Evolutionary conservation across 2,888 invertebrate genomes (phyloP), one percentile per base, ranked within the genome.

Genomic region (Pristionchus maxplancki): DNA sequence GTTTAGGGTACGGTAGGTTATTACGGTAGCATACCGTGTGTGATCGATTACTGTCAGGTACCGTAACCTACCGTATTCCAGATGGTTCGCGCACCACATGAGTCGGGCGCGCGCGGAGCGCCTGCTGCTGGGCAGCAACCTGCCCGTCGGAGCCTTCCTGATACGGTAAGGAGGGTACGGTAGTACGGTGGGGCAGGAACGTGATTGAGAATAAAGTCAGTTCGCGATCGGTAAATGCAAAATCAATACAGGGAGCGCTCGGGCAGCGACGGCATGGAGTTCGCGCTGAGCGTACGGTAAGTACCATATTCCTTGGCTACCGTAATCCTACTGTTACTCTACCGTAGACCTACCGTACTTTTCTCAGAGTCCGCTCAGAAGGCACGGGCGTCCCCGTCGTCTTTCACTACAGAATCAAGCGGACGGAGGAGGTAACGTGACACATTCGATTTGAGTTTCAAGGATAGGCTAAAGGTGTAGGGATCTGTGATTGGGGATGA

Each of bases 41-140:
- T n/a, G n/a, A n/a, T n/a, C n/a, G n/a, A n/a, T n/a, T n/a, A n/a
- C n/a, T n/a, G n/a, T n/a, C n/a, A n/a, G n/a, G n/a, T n/a, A n/a
- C n/a, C n/a, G n/a, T n/a, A n/a, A n/a, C n/a, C n/a, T n/a, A n/a
- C 6, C 34, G 13, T 15, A 67, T 81, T 50, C 44, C 48, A 81
- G 81, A 81, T 81, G 81, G 81, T 81, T 81, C 81, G 81, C 81
- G 17, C 81, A 81, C 50, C 44, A 81, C 81, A 81, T 81, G 81
- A 81, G 81, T 50, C 48, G 81, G 28, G 17, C 44, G 1, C 81
- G 81, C 17, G 81, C 81, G 9, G 81, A 81, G 37, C 44, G 81
- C 28, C 81, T 81, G 44, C 81, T 81, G 48, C 50, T 81, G 48
- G 50, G 81, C 17, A 50, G 48, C 28, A 81, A 81, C 37, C 81